Evolutionary conservation across 2,797 vertebrate species (phyloP), one percentile per base, ranked within the genome.

Genomic region (Sebastes matsubarae): DNA sequence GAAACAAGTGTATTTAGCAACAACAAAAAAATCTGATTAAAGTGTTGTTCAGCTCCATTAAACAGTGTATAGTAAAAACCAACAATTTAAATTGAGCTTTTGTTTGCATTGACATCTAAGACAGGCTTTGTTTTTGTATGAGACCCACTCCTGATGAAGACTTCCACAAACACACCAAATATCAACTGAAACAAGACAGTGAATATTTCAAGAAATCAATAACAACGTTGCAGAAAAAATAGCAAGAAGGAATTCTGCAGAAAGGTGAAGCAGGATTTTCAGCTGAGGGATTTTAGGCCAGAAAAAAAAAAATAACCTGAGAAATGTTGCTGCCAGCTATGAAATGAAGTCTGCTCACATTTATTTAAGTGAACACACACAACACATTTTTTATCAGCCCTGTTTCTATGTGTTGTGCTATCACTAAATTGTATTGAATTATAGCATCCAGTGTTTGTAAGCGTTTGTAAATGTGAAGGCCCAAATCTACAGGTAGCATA

Each of bases 151-250:
- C 18, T 54, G 36, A 54, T 30, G 65, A 69, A 84, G 46, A 79
- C 60, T 58, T 57, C 8, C 12, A 75, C 67, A 80, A 76, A 82
- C 34, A 74, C 29, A 63, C 27, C 30, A 72, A 69, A 68, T 54
- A 77, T 71, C 54, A 61, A 61, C 66, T 67, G 24, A 25, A 75
- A 83, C 29, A 72, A 61, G 38, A 69, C 13, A 12, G 50, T 65
- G 36, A 54, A 82, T 66, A 79, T 74, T 83, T 75, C 38, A 74
- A 79, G 36, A 80, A 84, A 89, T 81, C 73, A 80, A 69, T 85
- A 72, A 75, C n/a, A 75, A 68, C 20, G 20, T 24, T 73, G 61
- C 22, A 67, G 67, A 73, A 68, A 68, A 38, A 70, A 77, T 9
- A 75, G 16, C 20, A 46, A 66, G 70, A 65, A 83, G 59, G 75